Conservation (phyloP, 1,140 invertebrate genomes). For the Pseudomyrmex flavicornis region DNA sequence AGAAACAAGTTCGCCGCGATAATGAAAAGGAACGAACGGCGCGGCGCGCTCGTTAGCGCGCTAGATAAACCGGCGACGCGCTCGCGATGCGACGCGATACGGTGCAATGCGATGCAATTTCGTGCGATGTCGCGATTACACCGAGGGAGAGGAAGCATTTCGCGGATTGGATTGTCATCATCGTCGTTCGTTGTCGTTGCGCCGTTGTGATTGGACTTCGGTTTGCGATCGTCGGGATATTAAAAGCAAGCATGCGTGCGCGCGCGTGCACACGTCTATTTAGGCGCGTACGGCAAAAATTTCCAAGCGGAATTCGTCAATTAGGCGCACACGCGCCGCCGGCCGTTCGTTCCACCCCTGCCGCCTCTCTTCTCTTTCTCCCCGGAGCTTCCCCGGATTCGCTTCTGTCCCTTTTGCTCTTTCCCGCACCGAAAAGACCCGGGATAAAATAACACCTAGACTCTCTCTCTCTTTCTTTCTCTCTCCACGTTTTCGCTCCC, state of each 20-base stretch:
- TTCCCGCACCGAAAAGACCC: constrained; percentile 54
- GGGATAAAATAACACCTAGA: constrained; percentile 70
- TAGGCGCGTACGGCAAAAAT: constrained; percentile 52
- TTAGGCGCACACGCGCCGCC: constrained; percentile 53
- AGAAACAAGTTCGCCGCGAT: not conserved
- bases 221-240: not conserved
- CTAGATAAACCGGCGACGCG: constrained; percentile 16
- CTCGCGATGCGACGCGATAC: not conserved
- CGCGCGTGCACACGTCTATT: constrained; percentile 19
- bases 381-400: not conserved
- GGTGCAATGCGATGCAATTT: constrained; percentile 28
- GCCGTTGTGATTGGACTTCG: constrained; percentile 20
- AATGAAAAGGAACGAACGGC: constrained; percentile 50
- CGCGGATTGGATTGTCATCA: constrained; percentile 9
- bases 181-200: constrained; percentile 2
- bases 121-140: constrained; percentile 36
- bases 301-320: constrained; percentile 57
- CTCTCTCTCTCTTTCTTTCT: constrained; percentile 57
- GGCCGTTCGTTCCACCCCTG: not conserved
- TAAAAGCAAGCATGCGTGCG: not conserved
- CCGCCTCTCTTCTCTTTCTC: not conserved
- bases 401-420: not conserved
- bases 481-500: constrained; percentile 24
- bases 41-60: constrained; percentile 22
- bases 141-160: not conserved